These are phyloP conservation scores for Chromobotia macracanthus DNA, from an alignment of 2,797 vertebrate species.

Conservation along the genomic window DNA sequence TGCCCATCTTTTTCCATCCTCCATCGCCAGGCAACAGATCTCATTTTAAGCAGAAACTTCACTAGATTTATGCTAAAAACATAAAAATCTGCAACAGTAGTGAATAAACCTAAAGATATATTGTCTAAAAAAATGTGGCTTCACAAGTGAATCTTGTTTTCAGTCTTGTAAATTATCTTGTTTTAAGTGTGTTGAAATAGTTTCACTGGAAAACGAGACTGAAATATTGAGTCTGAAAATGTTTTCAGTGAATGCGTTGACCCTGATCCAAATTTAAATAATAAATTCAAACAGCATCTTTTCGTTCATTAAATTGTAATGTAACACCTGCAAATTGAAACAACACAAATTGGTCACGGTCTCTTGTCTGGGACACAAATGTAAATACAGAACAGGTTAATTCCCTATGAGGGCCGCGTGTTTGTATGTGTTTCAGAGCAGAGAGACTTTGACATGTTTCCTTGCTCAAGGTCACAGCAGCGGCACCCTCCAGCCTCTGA, in stretches of 20 bases:
- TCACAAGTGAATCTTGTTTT: not conserved
- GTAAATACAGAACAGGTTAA: constrained; percentile 47
- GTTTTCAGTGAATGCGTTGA: not conserved
- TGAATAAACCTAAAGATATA: not conserved
- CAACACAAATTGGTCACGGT: constrained; percentile 23
- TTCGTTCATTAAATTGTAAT: not conserved
- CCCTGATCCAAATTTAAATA: not conserved
- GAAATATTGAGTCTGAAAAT: not conserved
- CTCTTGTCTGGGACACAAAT: constrained; percentile 25
- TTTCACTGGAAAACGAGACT: not conserved
- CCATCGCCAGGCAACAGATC: constrained; percentile 52
- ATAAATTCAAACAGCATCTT: not conserved
- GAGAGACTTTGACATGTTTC: constrained; percentile 73
- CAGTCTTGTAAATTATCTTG: not conserved
- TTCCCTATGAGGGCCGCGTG: constrained; percentile 45
- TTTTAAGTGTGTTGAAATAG: not conserved
- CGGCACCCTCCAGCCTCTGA: constrained; percentile 89
- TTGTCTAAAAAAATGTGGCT: not conserved
- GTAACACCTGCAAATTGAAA: constrained; percentile 14
- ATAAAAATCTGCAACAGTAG: not conserved
- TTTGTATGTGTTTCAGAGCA: constrained; percentile 55
- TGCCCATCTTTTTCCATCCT: constrained; percentile 63
- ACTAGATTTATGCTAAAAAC: not conserved
- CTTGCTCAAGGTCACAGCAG: constrained; percentile 97
- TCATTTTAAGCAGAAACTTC: not conserved